Evolutionary conservation across 2,797 vertebrate genomes (phyloP), one percentile per base, ranked within the genome.

Genomic region (Channallabes apus): DNA sequence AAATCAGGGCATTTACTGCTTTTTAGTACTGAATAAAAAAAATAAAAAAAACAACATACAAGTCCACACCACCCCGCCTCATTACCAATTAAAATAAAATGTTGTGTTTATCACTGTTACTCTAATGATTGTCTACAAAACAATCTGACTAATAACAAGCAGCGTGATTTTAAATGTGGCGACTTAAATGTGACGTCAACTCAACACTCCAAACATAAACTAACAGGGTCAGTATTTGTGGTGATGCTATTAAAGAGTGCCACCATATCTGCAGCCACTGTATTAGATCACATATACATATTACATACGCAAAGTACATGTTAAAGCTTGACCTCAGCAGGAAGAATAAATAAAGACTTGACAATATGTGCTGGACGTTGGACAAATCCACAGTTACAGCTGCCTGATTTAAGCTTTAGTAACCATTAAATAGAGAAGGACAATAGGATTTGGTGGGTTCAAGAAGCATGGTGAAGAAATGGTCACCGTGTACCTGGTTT

Each of bases 401-500:
- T 20, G 38, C 14, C 20, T 61, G 58, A 38, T 58, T 32, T 35
- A 27, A 76, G n/a, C 9, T 46, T 64, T 80, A 14, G 51, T 54
- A 54, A 54, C 51, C 51, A 27, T 65, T 27, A 51, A 80, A 29
- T 9, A 80, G 4, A 54, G 8, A 65, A 46, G 7, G 38, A 62
- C 6, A 79, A 61, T 7, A 51, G 38, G 78, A 65, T 29, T 41
- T 6, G 17, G n/a, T 65, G n/a, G 38, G 15, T 46, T 17, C 18
- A 46, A 65, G 58, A 20, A 17, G 32, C 6, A 20, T 5, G 38
- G 18, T 6, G 9, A 51, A 65, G 4, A 22, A 22, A 41, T 76
- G 15, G 11, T 54, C 1, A 6, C 38, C 6, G 27, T 29, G 24
- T 92, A 93, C 92, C 88, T 94, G 94, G 85, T 86, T 89, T 89